Evolutionary conservation across 23 tunicate species (phyloP).

Genomic region (Styela plicata): DNA sequence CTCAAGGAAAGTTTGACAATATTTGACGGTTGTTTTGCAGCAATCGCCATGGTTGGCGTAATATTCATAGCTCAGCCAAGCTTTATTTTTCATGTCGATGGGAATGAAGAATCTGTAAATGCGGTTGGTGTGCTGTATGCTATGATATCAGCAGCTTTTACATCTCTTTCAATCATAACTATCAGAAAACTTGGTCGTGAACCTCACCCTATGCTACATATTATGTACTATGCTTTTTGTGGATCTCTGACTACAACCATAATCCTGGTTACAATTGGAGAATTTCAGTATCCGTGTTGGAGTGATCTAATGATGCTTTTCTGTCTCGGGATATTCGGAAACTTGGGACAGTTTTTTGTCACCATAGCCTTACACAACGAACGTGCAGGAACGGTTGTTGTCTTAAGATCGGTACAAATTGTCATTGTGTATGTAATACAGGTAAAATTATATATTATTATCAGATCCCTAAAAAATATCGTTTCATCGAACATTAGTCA

Average conservation of each 20-base stretch:
- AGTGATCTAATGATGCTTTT: slow-evolving; percentile 32
- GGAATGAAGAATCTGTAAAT: not conserved
- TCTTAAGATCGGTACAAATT: slow-evolving; percentile 53
- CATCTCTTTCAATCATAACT: slow-evolving; percentile 13
- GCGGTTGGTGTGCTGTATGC: slow-evolving; percentile 37
- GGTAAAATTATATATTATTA: too few species aligned
- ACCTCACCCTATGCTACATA: slow-evolving; percentile 38
- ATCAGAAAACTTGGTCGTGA: slow-evolving; percentile 40
- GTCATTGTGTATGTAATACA: slow-evolving; percentile 56
- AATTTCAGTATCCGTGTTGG: slow-evolving; percentile 47
- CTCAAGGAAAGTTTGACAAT: slow-evolving; percentile 43
- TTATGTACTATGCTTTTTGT: slow-evolving; percentile 48
- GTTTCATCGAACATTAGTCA: too few species aligned
- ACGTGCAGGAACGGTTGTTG: slow-evolving; percentile 52
- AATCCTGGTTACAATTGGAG: slow-evolving; percentile 10
- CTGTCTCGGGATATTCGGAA: slow-evolving; percentile 48
- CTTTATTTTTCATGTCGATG: slow-evolving; percentile 37
- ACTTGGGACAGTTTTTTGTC: slow-evolving; percentile 45
- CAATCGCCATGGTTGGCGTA: slow-evolving; percentile 44
- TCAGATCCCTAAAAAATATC: too few species aligned
- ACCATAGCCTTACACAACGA: slow-evolving; percentile 50
- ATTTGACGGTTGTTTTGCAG: slow-evolving; percentile 33
- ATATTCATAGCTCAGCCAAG: slow-evolving; percentile 43
- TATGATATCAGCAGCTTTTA: slow-evolving; percentile 26
- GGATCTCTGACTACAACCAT: slow-evolving; percentile 34